A percentile compares a stretch with the other conserved stretches of the same genome.
Evolutionary conservation across 2,888 invertebrate species (phyloP).

Genomic region (Dione juno): DNA sequence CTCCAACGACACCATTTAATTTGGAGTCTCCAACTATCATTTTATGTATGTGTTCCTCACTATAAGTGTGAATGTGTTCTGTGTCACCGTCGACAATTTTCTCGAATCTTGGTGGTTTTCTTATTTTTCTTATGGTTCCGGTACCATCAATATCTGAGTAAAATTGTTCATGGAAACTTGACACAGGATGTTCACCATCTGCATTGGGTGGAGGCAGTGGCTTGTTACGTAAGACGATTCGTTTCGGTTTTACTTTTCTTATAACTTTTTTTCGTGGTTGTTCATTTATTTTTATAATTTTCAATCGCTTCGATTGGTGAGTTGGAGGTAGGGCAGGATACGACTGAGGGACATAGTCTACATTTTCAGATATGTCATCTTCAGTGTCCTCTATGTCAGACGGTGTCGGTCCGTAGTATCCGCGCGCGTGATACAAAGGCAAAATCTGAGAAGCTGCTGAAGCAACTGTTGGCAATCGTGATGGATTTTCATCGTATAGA

Average conservation of each 20-base stretch:
- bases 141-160: slow-evolving; percentile 76
- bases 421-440: slow-evolving; percentile 75
- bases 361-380: slow-evolving; percentile 65
- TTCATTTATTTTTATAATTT: slow-evolving; percentile 71
- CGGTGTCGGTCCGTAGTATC: slow-evolving; percentile 75
- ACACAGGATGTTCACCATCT: slow-evolving; percentile 73
- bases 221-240: slow-evolving; percentile 60
- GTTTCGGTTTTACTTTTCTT: slow-evolving; percentile 70
- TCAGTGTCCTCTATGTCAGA: slow-evolving; percentile 69
- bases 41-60: slow-evolving; percentile 80
- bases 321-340: slow-evolving; percentile 55
- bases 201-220: slow-evolving; percentile 44
- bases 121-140: slow-evolving; percentile 74
- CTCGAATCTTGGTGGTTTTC: slow-evolving; percentile 77
- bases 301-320: slow-evolving; percentile 66
- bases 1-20: slow-evolving; percentile 55
- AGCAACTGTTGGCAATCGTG: slow-evolving; percentile 56
- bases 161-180: slow-evolving; percentile 77
- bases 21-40: slow-evolving; percentile 68
- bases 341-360: slow-evolving; percentile 60
- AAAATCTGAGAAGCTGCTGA: slow-evolving; percentile 69
- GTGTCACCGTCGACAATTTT: slow-evolving; percentile 81
- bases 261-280: slow-evolving; percentile 64
- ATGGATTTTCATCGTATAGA: slow-evolving; percentile 63
- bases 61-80: slow-evolving; percentile 80